A percentile compares a stretch with the other conserved stretches of the same genome.
Evolutionary conservation across 2,888 invertebrate species (phyloP).

Genomic region (Hydraecia micacea): DNA sequence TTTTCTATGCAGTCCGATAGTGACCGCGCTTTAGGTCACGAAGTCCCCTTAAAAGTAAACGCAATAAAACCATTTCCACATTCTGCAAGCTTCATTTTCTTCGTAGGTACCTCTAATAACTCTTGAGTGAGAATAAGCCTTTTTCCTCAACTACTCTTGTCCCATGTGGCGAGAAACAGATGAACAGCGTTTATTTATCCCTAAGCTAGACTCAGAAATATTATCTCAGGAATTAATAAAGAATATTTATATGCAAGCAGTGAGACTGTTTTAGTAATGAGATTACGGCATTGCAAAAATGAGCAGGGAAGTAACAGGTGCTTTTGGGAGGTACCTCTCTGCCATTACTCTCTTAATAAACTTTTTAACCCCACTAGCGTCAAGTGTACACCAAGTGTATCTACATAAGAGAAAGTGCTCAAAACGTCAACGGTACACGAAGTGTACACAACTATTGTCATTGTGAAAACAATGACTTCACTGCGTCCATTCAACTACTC

Average conservation of each 20-base stretch:
- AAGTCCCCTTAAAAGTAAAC: background rate
- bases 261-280: conserved; percentile 1
- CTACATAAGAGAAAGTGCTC: too few relatives aligned
- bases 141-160: conserved; percentile 25
- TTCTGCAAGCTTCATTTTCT: conserved; percentile 2
- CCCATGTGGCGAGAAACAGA: conserved; percentile 50
- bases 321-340: background rate
- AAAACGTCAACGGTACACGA: too few relatives aligned
- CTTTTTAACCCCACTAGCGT: too few relatives aligned
- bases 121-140: conserved; percentile 34
- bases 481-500: too few relatives aligned
- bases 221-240: conserved; percentile 28
- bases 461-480: too few relatives aligned
- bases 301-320: background rate
- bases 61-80: background rate
- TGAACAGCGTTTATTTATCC: conserved; percentile 43
- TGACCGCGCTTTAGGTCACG: too few relatives aligned
- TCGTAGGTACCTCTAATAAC: conserved; percentile 8
- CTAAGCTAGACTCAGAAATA: conserved; percentile 42
- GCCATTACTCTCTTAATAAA: too few relatives aligned
- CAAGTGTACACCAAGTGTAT: too few relatives aligned
- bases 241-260: conserved; percentile 12
- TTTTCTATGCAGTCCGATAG: too few relatives aligned
- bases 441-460: too few relatives aligned
- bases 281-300: background rate